These are phyloP conservation scores for Rapana venosa DNA, from an alignment of 2,888 invertebrate genomes.

Conservation along the genomic window DNA sequence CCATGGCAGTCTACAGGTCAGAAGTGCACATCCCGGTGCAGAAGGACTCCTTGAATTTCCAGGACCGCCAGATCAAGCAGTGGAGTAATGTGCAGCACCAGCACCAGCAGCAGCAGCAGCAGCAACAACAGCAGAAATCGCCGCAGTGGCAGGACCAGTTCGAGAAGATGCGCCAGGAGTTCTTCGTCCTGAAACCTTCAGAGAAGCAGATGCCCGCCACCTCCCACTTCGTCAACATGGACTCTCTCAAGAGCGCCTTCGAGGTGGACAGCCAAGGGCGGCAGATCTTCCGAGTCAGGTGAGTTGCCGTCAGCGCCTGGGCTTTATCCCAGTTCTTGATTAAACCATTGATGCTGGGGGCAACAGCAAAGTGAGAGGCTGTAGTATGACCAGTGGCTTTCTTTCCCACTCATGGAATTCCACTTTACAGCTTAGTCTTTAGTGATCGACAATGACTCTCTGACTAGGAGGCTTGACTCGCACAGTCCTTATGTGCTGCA, in stretches of 20 bases:
- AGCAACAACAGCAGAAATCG: constrained; percentile 37
- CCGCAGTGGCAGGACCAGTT: constrained; percentile 74
- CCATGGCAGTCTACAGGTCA: constrained; percentile 67
- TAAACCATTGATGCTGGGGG: too few relatives aligned
- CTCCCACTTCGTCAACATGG: constrained; percentile 55
- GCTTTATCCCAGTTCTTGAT: too few relatives aligned
- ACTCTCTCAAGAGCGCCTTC: constrained; percentile 64
- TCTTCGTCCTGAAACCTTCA: constrained; percentile 75
- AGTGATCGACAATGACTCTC: too few relatives aligned
- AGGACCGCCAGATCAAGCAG: constrained; percentile 74
- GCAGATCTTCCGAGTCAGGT: constrained; percentile 67
- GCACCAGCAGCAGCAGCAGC: constrained; percentile 62
- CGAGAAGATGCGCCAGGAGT: constrained; percentile 75
- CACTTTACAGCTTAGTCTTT: too few relatives aligned
- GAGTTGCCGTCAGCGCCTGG: not conserved
- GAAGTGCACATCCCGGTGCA: constrained; percentile 77
- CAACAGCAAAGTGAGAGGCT: too few relatives aligned
- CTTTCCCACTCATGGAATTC: too few relatives aligned
- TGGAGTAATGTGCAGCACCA: constrained; percentile 74
- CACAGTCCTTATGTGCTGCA: too few relatives aligned
- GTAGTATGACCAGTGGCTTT: too few relatives aligned
- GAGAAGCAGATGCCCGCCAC: constrained; percentile 64
- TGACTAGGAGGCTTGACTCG: too few relatives aligned
- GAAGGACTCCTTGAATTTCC: constrained; percentile 74
- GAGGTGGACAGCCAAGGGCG: constrained; percentile 67